Evolutionary conservation across 2,888 invertebrate genomes (phyloP), one percentile per base, ranked within the genome.

Genomic region (Synanthedon formicaeformis): DNA sequence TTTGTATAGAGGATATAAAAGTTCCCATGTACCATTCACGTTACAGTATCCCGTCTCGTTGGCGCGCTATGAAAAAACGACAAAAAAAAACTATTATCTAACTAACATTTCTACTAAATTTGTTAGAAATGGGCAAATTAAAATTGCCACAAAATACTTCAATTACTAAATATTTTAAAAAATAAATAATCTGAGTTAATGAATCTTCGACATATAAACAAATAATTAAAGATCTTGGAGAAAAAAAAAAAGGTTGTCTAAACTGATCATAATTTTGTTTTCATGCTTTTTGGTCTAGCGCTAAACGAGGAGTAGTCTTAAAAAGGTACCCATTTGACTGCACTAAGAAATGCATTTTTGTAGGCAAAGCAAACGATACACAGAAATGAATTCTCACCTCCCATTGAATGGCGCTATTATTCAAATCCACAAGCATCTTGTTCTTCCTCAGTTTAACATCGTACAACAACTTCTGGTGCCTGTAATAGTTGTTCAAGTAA

Each of bases 11-110:
- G 82, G 84, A 57, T 82, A 87, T 58, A 90, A 88, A 69, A 83
- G 90, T 86, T 60, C 93, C 94, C 78, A 94, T 66, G 88, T 94
- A 85, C 67, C 93, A 80, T 83, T 93, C 87, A 81, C 90, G 84
- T 80, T 91, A 88, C 56, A 92, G 88, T 61, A 91, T 74, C 90
- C 89, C 0, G 91, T 89, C 23, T 91, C 90, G 53, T 90, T 89
- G 51, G 80, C 80, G 41, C 91, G 88, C 90, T 91, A 63, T 23
- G 8, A 45, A 45, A 45, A 12, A 27, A 27, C 27, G 34, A 34
- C 34, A 34, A 10, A 34, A 34, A 8, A 34, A 34, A 8, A 8
- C 34, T 34, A 8, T 34, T 10, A 34, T 34, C 10, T 1, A 1
- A 5, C 23, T 23, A 23, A 23, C 4, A 34, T 34, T 2, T 3